These are phyloP conservation scores for Agrotis puta DNA, from an alignment of 2,888 invertebrate genomes.

Conservation along the genomic window DNA sequence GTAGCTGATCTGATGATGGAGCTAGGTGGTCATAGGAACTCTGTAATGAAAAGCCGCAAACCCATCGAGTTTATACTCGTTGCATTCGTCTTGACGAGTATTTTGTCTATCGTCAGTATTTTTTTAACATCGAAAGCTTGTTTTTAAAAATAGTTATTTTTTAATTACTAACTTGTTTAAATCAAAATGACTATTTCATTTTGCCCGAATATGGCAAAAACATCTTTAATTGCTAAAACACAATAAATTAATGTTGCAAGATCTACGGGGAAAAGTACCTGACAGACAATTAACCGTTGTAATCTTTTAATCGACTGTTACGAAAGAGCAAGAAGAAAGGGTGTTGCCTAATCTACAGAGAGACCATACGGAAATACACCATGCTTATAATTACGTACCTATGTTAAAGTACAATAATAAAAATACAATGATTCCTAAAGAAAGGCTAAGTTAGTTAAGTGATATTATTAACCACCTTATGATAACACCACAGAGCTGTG, in stretches of 20 bases:
- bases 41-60: no score
- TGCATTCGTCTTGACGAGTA: no score
- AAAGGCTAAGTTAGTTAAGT: conserved; percentile 12
- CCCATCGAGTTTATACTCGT: no score
- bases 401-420: neutral
- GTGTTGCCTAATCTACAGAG: conserved; percentile 4
- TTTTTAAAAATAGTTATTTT: no score
- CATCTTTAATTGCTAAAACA: no score
- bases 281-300: neutral
- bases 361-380: conserved; percentile 21
- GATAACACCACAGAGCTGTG: neutral
- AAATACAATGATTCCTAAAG: conserved; percentile 6
- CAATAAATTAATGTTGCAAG: neutral
- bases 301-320: conserved; percentile 24
- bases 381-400: conserved; percentile 5
- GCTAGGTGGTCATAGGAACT: no score
- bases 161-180: no score
- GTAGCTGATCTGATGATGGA: no score
- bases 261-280: neutral
- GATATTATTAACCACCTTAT: conserved; percentile 24
- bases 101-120: no score
- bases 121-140: no score
- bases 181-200: no score
- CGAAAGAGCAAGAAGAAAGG: neutral
- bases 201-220: no score